Evolutionary conservation across 2,888 invertebrate genomes (phyloP).

Genomic region (Alentia gelatinosa): DNA sequence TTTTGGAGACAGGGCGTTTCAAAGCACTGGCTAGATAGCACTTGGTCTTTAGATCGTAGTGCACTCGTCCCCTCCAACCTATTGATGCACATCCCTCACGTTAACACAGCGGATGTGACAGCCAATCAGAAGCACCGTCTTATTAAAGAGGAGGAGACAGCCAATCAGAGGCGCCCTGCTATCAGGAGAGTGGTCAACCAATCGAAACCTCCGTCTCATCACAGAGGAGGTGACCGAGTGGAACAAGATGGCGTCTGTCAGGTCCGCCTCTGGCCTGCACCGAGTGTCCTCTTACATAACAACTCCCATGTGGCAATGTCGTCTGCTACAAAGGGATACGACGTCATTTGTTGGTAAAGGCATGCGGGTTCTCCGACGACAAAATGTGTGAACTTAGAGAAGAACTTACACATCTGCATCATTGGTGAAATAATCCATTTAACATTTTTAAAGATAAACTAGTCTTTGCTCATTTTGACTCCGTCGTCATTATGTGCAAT

Average conservation of each 20-base stretch:
- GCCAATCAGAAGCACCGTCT: background rate
- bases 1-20: background rate
- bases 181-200: background rate
- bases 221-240: background rate
- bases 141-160: background rate
- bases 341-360: too few species aligned
- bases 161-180: background rate
- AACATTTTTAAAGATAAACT: too few species aligned
- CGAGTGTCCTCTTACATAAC: background rate
- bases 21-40: background rate
- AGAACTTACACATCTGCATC: too few species aligned
- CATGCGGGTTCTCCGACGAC: too few species aligned
- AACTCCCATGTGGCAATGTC: background rate
- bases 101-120: background rate
- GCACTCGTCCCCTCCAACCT: too few species aligned
- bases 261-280: background rate
- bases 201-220: background rate
- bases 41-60: background rate
- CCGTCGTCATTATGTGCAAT: too few species aligned
- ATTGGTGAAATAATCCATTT: too few species aligned
- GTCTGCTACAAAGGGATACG: too few species aligned
- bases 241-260: background rate
- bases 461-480: too few species aligned
- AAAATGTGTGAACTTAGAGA: too few species aligned
- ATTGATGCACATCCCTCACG: background rate